Percentiles rank a stretch among this genome's conserved stretches.
Evolutionary conservation across 2,797 vertebrate genomes (phyloP).

Genomic region (Scarus forsteni): DNA sequence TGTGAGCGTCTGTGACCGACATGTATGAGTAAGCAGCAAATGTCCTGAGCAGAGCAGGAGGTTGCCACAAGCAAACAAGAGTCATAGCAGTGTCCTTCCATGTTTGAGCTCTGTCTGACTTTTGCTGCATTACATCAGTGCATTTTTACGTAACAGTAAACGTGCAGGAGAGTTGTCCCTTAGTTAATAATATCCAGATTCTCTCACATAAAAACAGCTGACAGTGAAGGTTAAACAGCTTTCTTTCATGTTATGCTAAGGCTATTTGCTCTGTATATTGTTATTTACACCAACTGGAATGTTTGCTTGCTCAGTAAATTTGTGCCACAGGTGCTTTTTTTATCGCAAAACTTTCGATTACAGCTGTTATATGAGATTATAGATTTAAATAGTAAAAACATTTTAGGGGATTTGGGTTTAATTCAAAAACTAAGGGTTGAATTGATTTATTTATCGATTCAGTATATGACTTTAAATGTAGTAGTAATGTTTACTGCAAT

Average conservation of each 20-base stretch:
- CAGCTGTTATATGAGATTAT: too few relatives aligned
- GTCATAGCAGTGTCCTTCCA: slow-evolving; percentile 45
- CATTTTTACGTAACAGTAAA: slow-evolving; percentile 52
- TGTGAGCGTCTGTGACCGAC: slow-evolving; percentile 36
- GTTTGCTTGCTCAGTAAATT: too few relatives aligned
- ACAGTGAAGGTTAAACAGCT: slow-evolving; percentile 26
- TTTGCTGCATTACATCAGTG: slow-evolving; percentile 56
- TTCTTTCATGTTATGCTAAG: slow-evolving; percentile 1
- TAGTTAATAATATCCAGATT: slow-evolving; percentile 36
- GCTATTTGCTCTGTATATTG: too few relatives aligned
- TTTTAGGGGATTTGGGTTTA: too few relatives aligned
- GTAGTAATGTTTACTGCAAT: too few relatives aligned
- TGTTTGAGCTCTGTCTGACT: slow-evolving; percentile 31
- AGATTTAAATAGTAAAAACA: too few relatives aligned
- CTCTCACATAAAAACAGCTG: slow-evolving; percentile 13
- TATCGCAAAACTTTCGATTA: too few relatives aligned
- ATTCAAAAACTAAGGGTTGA: too few relatives aligned
- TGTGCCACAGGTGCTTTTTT: too few relatives aligned
- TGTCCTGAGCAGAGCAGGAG: slow-evolving; percentile 32
- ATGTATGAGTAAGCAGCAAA: slow-evolving; percentile 64
- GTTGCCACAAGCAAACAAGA: slow-evolving; percentile 39
- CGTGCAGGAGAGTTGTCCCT: slow-evolving; percentile 36
- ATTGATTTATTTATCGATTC: too few relatives aligned
- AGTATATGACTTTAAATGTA: too few relatives aligned
- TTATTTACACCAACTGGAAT: too few relatives aligned